Conservation (phyloP, 2,113 vertebrate species). For the Osmerus mordax region DNA sequence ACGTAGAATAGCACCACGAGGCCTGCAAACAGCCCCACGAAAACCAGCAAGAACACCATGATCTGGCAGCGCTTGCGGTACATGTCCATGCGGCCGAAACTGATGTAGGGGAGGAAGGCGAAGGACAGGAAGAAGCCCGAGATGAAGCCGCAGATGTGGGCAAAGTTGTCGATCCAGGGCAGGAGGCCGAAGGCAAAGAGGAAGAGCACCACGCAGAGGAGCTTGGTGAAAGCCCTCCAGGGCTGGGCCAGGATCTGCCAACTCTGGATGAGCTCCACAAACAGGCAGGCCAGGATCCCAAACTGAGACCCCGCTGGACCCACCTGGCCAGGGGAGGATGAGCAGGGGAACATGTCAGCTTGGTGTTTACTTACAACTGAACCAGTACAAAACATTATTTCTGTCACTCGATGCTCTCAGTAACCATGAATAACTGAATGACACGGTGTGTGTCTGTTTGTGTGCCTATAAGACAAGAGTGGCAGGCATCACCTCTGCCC, state of each 20-base stretch:
- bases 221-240: conserved; percentile 93
- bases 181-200: conserved; percentile 95
- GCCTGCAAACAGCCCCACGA: conserved; percentile 91
- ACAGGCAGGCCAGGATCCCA: conserved; percentile 95
- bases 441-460: neutral
- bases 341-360: conserved; percentile 13
- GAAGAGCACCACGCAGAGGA: conserved; percentile 92
- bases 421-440: neutral
- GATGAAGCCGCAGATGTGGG: conserved; percentile 93
- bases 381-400: too few relatives aligned
- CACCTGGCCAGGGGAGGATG: conserved; percentile 72
- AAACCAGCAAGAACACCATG: conserved; percentile 88
- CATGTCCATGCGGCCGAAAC: conserved; percentile 93
- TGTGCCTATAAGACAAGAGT: neutral
- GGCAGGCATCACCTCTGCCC: conserved; percentile 85
- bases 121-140: conserved; percentile 97
- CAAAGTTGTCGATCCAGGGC: conserved; percentile 99
- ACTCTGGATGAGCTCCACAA: conserved; percentile 98
- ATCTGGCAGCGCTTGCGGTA: conserved; percentile 98
- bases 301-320: conserved; percentile 98
- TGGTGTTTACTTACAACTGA: neutral
- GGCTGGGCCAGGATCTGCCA: conserved; percentile 98
- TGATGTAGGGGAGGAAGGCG: conserved; percentile 97
- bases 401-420: neutral
- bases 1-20: conserved; percentile 95